Percentiles rank a stretch among this genome's conserved stretches.
phyloP scores from a whole-genome alignment of 2,797 vertebrate species.

The Petrocephalus schoutedeni region DNA sequence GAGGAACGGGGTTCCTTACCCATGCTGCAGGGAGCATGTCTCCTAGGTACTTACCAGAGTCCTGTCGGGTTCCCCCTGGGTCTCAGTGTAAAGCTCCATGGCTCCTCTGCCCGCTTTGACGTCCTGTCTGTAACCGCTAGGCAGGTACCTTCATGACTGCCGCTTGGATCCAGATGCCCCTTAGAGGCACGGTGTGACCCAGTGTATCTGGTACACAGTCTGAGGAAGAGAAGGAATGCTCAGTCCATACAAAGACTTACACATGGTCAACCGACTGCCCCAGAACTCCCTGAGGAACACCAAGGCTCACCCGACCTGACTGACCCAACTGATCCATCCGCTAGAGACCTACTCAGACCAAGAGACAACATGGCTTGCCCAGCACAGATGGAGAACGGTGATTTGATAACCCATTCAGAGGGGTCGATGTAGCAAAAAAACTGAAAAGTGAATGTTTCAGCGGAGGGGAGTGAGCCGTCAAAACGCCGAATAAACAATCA shows the following conservation, averaged over 20 bases:
- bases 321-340: not conserved
- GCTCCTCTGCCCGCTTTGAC: slow-evolving; percentile 36
- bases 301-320: not conserved
- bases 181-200: not conserved
- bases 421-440: not conserved
- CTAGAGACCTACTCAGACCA: not conserved
- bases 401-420: not conserved
- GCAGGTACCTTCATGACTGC: slow-evolving; percentile 56
- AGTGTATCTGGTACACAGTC: not conserved
- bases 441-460: not conserved
- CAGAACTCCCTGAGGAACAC: not conserved
- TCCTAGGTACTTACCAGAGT: slow-evolving; percentile 57
- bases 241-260: not conserved
- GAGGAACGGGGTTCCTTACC: not conserved
- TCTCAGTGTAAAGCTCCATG: slow-evolving; percentile 69
- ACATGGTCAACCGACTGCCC: not conserved
- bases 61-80: slow-evolving; percentile 69
- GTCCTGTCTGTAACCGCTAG: slow-evolving; percentile 35
- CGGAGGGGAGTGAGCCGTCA: not conserved
- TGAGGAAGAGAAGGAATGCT: not conserved
- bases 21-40: not conserved
- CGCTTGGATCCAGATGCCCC: slow-evolving; percentile 25
- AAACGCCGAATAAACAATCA: not conserved
- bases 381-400: not conserved
- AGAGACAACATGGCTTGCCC: not conserved